These are phyloP conservation scores for Oryzias sinensis DNA, from an alignment of 2,797 vertebrate species.

Conservation along the genomic window DNA sequence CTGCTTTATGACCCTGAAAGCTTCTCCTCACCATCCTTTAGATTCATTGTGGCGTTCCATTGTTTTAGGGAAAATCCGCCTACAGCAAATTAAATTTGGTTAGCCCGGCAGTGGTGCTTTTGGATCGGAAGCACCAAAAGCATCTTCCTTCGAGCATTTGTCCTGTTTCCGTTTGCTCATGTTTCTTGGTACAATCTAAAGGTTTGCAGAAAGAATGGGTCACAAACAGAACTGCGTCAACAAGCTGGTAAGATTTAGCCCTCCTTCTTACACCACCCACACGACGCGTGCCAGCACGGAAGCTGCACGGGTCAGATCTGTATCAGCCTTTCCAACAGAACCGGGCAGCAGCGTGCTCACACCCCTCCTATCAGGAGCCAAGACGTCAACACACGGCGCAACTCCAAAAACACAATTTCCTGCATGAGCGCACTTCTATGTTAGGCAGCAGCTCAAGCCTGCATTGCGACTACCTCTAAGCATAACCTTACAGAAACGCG, in stretches of 20 bases:
- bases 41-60: constrained; percentile 29
- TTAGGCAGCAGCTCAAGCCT: constrained; percentile 41
- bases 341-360: constrained; percentile 44
- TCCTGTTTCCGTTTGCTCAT: constrained; percentile 30
- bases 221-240: constrained; percentile 49
- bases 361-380: constrained; percentile 58
- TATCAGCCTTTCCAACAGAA: constrained; percentile 47
- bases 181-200: constrained; percentile 50
- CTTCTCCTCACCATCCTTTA: constrained; percentile 25
- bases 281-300: constrained; percentile 54
- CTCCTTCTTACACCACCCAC: constrained; percentile 51
- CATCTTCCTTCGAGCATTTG: constrained; percentile 32
- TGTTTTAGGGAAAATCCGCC: constrained; percentile 27
- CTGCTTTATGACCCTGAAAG: constrained; percentile 35
- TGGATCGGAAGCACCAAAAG: constrained; percentile 32
- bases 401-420: constrained; percentile 68
- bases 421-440: constrained; percentile 61
- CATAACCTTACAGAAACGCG: constrained; percentile 21
- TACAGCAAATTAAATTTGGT: constrained; percentile 24
- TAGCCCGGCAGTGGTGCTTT: constrained; percentile 26
- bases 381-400: constrained; percentile 55
- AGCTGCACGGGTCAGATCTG: constrained; percentile 52
- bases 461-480: constrained; percentile 50
- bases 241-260: constrained; percentile 41
- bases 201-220: constrained; percentile 51